Evolutionary conservation across 1,140 invertebrate species (phyloP).

Genomic region (Hylyphantes graminicola): DNA sequence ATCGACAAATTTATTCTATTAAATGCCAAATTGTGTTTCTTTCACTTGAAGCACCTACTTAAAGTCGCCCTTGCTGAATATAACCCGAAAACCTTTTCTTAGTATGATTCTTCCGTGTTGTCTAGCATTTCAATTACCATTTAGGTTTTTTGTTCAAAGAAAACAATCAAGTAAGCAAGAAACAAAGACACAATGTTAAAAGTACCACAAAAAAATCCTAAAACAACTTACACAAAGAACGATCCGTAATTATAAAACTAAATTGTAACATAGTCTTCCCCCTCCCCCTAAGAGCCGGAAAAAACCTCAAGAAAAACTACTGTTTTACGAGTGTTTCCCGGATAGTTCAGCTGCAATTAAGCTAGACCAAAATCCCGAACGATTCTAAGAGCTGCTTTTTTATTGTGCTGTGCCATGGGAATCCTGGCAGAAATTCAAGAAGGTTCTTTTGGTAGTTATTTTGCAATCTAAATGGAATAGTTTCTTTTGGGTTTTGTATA

Average conservation of each 20-base stretch:
- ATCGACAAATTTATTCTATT: no score
- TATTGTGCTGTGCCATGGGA: not conserved
- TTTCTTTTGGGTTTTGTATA: no score
- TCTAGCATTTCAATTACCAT: not conserved
- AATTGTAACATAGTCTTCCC: not conserved
- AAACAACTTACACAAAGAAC: not conserved
- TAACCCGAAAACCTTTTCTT: no score
- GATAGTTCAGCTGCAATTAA: constrained; percentile 13
- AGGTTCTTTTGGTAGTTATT: no score
- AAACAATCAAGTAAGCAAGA: not conserved
- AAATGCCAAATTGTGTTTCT: no score
- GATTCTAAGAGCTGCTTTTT: not conserved
- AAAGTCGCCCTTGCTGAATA: no score
- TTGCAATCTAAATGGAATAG: no score
- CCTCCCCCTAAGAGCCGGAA: not conserved
- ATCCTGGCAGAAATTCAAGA: constrained; percentile 6
- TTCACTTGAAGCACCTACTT: no score
- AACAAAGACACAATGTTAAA: not conserved
- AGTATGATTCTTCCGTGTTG: not conserved
- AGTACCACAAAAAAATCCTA: not conserved
- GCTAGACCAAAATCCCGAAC: not conserved
- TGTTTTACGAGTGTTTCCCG: constrained; percentile 5
- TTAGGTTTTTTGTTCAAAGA: not conserved
- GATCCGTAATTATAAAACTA: not conserved
- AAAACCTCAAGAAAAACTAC: not conserved